Percentiles rank a stretch among this genome's conserved stretches.
Conservation (phyloP, 2,888 invertebrate species). For the Hyposoter dolosus region DNA sequence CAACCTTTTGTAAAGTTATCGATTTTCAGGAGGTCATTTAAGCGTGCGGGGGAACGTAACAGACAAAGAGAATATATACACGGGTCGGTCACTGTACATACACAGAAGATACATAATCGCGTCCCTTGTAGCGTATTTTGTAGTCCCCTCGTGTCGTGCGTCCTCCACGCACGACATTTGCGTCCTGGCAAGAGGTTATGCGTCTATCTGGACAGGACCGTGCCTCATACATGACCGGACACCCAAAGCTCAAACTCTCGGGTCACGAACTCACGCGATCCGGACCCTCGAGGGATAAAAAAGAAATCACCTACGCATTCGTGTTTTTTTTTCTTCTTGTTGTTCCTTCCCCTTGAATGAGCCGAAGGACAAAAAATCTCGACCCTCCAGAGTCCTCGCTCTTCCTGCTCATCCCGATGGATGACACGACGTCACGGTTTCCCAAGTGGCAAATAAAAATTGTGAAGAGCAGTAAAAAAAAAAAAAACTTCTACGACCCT, state of each 20-base stretch:
- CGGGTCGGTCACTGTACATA: neutral
- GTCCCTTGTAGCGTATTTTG: slow-evolving; percentile 24
- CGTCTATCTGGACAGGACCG: neutral
- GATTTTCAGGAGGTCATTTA: slow-evolving; percentile 34
- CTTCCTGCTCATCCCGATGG: neutral
- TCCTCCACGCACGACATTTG: slow-evolving; percentile 52
- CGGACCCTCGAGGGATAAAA: neutral
- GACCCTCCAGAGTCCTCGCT: neutral
- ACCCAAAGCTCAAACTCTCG: slow-evolving; percentile 42
- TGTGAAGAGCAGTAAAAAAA: neutral
- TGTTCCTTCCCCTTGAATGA: neutral
- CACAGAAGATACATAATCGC: slow-evolving; percentile 11
- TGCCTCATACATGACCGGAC: slow-evolving; percentile 31
- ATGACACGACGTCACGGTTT: neutral
- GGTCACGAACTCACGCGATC: slow-evolving; percentile 46
- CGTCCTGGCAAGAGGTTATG: slow-evolving; percentile 19
- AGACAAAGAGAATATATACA: slow-evolving; percentile 11
- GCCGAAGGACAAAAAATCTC: neutral
- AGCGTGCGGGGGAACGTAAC: neutral
- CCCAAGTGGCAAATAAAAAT: neutral
- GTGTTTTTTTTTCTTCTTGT: neutral
- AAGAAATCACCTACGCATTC: slow-evolving; percentile 8
- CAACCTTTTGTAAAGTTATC: slow-evolving; percentile 49
- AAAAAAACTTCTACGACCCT: neutral
- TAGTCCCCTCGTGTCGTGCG: slow-evolving; percentile 38